These are phyloP conservation scores for Atherix ibis DNA, from an alignment of 2,888 invertebrate species.

Conservation along the genomic window DNA sequence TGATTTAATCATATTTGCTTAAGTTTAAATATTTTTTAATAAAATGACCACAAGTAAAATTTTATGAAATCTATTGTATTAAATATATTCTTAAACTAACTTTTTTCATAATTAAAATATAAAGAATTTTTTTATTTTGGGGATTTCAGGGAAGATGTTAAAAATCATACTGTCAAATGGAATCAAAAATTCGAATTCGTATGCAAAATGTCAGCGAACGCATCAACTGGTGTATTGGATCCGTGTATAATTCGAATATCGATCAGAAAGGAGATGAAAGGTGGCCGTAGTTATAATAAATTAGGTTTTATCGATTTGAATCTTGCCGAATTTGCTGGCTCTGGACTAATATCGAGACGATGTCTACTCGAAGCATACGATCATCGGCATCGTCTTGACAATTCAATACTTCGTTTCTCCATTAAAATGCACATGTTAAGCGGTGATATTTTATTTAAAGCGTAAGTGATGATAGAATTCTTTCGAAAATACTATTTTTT, in stretches of 20 bases:
- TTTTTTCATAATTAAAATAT: too few relatives aligned
- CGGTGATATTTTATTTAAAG: constrained; percentile 95
- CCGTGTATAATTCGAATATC: constrained; percentile 86
- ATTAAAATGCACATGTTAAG: constrained; percentile 89
- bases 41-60: too few relatives aligned
- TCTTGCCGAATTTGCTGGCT: constrained; percentile 90
- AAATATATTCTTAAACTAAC: too few relatives aligned
- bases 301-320: constrained; percentile 96
- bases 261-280: constrained; percentile 78
- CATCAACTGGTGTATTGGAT: constrained; percentile 86
- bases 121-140: too few relatives aligned
- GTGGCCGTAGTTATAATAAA: constrained; percentile 54
- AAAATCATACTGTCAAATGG: constrained; percentile 89
- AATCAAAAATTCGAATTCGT: constrained; percentile 78
- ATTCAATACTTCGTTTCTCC: constrained; percentile 83
- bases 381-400: constrained; percentile 81
- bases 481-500: background rate
- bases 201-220: constrained; percentile 95
- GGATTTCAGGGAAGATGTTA: constrained; percentile 73
- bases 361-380: constrained; percentile 94
- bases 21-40: too few relatives aligned
- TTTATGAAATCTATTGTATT: too few relatives aligned
- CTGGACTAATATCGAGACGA: constrained; percentile 69
- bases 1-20: too few relatives aligned
- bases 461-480: constrained; percentile 46